Base-by-base conservation (phyloP, 1,140 invertebrate species). In the Ctenoplectra terminalis region DNA sequence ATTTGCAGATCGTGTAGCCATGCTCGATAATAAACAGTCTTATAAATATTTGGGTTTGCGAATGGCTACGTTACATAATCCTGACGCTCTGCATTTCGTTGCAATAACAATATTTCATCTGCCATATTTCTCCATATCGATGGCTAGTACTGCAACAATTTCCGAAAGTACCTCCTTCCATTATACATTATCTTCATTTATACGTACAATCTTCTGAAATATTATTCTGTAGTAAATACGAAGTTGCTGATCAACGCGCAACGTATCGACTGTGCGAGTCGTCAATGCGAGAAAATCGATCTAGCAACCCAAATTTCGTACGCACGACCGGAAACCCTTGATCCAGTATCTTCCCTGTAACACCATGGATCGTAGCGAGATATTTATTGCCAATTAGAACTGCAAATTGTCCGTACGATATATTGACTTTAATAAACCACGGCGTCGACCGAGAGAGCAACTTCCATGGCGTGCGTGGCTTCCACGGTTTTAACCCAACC, bases 331-430 rank as follows among this genome's bases (percentile, higher is more conserved):
- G 9, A 23, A 20, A 15, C 29, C 23, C n/a, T 1, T 2, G 34
- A 23, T 43, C 9, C n/a, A 7, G 20, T 40, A 71, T 40, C 34
- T 67, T 67, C 13, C 13, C 64, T 20, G 37, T 8, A 46, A 20
- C 40, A 15, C 6, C 3, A 17, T 43, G 64, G 8, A 2, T 56
- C 50, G 20, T 34, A 34, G 2, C 9, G 15, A 8, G 29, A 69
- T 70, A 70, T 69, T 78, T 78, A 78, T 70, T 20, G 31, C 29
- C 75, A 78, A 78, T 78, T 60, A 78, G 40, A 11, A 11, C 40
- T 58, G 75, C 52, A 78, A 70, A 78, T 70, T 78, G 52, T 58
- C 23, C 29, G 52, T 23, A 15, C 40, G 40, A 69, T 77, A 77
- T 52, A 70, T 56, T 37, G 40, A 34, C 52, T 78, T 78, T 78